Conservation (phyloP, 2,113 vertebrate genomes). For the Barbus barbus region DNA sequence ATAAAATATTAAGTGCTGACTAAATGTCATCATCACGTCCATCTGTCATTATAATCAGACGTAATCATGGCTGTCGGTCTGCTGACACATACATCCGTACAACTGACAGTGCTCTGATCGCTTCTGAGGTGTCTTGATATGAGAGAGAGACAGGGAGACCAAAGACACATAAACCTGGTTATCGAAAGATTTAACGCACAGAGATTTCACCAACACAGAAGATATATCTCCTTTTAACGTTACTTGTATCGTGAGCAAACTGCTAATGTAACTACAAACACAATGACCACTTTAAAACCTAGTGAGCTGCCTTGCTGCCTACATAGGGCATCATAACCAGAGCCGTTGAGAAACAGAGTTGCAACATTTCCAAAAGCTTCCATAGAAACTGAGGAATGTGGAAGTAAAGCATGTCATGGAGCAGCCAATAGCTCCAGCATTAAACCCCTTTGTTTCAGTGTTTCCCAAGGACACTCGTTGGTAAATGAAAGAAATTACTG, state of each 20-base stretch:
- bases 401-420: too few relatives aligned
- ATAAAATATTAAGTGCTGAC: slow-evolving; percentile 69
- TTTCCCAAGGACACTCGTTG: too few relatives aligned
- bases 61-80: slow-evolving; percentile 69
- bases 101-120: slow-evolving; percentile 21
- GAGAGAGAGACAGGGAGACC: neutral
- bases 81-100: slow-evolving; percentile 53
- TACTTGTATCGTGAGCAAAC: neutral
- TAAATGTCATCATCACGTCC: slow-evolving; percentile 66
- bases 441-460: too few relatives aligned
- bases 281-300: neutral
- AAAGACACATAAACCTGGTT: slow-evolving; percentile 7
- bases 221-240: neutral
- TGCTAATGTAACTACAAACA: neutral
- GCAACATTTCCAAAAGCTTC: too few relatives aligned
- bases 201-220: neutral
- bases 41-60: slow-evolving; percentile 78
- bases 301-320: neutral
- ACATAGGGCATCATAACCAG: neutral
- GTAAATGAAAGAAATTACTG: too few relatives aligned
- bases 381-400: too few relatives aligned
- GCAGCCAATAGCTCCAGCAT: too few relatives aligned
- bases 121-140: neutral
- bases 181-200: neutral
- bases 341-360: too few relatives aligned